Evolutionary conservation across 2,888 invertebrate species (phyloP).

Genomic region (Pollenia angustigena): DNA sequence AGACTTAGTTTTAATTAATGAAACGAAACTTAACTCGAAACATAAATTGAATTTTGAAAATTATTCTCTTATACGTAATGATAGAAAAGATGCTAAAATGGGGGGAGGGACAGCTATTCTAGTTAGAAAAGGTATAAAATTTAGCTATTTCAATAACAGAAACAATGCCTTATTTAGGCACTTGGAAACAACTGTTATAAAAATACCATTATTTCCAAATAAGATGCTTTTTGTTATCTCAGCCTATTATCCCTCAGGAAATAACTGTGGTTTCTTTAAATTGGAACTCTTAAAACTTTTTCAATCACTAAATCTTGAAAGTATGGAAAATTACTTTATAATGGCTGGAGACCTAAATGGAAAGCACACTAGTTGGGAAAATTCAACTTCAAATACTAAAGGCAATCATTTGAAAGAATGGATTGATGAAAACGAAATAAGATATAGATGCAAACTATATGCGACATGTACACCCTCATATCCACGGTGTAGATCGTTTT

Average conservation of each 20-base stretch:
- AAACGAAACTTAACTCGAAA: slow-evolving; percentile 1
- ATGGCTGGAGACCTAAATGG: too few species aligned
- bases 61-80: slow-evolving; percentile 3
- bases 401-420: not conserved
- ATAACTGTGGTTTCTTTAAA: slow-evolving; percentile 11
- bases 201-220: slow-evolving; percentile 10
- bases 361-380: too few species aligned
- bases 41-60: slow-evolving; percentile 9
- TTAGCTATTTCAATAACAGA: not conserved
- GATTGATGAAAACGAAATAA: slow-evolving; percentile 19
- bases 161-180: not conserved
- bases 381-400: not conserved
- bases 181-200: not conserved
- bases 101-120: slow-evolving; percentile 1
- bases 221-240: not conserved
- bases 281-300: slow-evolving; percentile 10
- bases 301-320: not conserved
- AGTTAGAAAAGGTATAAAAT: slow-evolving; percentile 24
- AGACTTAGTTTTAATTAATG: slow-evolving; percentile 7
- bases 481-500: slow-evolving; percentile 1
- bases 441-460: slow-evolving; percentile 32
- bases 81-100: slow-evolving; percentile 8
- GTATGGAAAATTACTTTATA: slow-evolving; percentile 2
- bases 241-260: slow-evolving; percentile 9
- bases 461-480: not conserved